Percentiles rank a stretch among this genome's conserved stretches.
phyloP scores from a whole-genome alignment of 2,797 vertebrate genomes.

The Myotis planiceps region DNA sequence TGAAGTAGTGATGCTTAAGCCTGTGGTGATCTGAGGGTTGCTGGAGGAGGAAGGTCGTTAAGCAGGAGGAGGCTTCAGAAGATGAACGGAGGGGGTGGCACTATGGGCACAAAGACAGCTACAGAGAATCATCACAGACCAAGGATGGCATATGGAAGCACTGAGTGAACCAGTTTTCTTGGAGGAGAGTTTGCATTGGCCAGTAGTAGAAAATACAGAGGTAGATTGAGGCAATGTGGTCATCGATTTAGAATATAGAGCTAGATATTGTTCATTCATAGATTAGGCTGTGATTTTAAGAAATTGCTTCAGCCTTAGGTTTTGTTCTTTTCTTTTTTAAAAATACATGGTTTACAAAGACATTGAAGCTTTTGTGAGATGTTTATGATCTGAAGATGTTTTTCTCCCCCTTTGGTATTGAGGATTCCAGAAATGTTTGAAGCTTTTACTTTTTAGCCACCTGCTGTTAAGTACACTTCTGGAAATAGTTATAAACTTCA shows the following conservation, averaged over 20 bases:
- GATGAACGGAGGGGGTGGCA: not conserved
- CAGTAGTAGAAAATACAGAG: slow-evolving; percentile 2
- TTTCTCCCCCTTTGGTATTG: not conserved
- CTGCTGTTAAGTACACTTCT: not conserved
- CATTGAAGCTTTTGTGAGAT: slow-evolving; percentile 10
- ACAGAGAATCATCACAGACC: not conserved
- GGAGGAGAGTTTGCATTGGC: not conserved
- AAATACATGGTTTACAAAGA: not conserved
- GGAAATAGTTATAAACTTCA: not conserved
- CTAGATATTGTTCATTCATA: not conserved
- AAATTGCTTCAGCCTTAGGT: not conserved
- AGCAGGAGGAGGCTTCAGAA: not conserved
- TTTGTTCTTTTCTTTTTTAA: not conserved
- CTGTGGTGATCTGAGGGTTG: not conserved
- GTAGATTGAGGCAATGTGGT: not conserved
- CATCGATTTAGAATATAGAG: not conserved
- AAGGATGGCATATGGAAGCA: not conserved
- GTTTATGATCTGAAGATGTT: not conserved
- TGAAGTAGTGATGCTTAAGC: not conserved
- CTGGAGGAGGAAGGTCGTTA: not conserved
- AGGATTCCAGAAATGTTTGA: slow-evolving; percentile 44
- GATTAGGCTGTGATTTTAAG: slow-evolving; percentile 41
- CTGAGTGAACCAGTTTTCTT: not conserved
- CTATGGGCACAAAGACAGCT: not conserved
- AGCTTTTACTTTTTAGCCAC: slow-evolving; percentile 18